Evolutionary conservation across 2,888 invertebrate genomes (phyloP).

Genomic region (Zonitis immaculata): DNA sequence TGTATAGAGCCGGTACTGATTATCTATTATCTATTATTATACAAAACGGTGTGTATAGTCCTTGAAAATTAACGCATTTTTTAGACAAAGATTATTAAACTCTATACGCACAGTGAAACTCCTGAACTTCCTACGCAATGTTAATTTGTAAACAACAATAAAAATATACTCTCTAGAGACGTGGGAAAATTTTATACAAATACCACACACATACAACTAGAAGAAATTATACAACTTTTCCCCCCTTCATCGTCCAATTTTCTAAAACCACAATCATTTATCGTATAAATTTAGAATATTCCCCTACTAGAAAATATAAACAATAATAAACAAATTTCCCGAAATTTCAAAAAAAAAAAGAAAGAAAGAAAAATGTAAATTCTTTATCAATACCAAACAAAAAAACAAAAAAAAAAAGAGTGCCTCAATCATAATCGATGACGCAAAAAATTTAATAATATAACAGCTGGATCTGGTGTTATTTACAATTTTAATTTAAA

Average conservation of each 20-base stretch:
- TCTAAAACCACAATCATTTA: too few relatives aligned
- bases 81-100: conserved; percentile 20
- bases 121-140: conserved; percentile 20
- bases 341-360: background rate
- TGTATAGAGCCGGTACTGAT: background rate
- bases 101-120: conserved; percentile 17
- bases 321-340: too few relatives aligned
- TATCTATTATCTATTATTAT: too few relatives aligned
- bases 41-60: too few relatives aligned
- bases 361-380: too few relatives aligned
- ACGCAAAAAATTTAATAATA: conserved; percentile 5
- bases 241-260: too few relatives aligned
- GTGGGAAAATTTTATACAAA: background rate
- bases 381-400: background rate
- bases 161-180: background rate
- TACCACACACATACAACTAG: background rate
- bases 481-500: background rate
- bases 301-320: too few relatives aligned
- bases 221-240: too few relatives aligned
- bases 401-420: background rate
- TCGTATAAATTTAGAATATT: too few relatives aligned
- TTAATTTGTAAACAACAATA: conserved; percentile 8
- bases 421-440: conserved; percentile 5
- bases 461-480: background rate
- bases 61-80: conserved; percentile 21